Base-by-base conservation (phyloP, 30 jellyfish, hydroid and myxozoan species). In the Cassiopea andromeda region DNA sequence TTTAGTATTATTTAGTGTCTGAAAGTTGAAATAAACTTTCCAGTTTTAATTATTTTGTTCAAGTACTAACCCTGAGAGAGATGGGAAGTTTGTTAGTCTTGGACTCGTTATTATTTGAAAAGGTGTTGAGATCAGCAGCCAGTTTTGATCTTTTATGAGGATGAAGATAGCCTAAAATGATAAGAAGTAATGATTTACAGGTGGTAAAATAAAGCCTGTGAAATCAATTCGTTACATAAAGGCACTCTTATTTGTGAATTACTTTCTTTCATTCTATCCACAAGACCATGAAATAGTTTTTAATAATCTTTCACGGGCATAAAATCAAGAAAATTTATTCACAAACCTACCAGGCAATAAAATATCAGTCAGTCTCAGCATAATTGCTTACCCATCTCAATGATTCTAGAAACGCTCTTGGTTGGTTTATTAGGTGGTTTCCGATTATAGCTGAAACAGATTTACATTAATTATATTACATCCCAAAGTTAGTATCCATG, bases 351-450 rank as follows among this genome's bases (percentile, higher is more conserved):
- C 38, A 27, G 38, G 38, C 0, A 58, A 10, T 67, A 6, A 67
- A 67, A 5, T 3, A 67, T 67, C 76, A 10, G 27, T 70, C 50
- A 70, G 57, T 70, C 79, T 27, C 38, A 27, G 38, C 38, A 27
- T 10, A 58, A 44, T 7, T 27, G 15, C 93, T 85, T 76, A 87
- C 94, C 83, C 73, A 73, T 68, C 80, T 80, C 49, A 87, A 19
- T 0, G 17, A 54, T 3, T 38, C 16, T 10, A 87, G 66, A 72
- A 87, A 87, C 14, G 12, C 64, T 66, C 79, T 66, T 75, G 94
- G 81, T 6, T 64, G 77, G 59, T 77, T 87, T 27, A 87, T 76
- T 16, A 77, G 74, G 3, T 58, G 12, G 48, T 77, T 67, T 9
- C 94, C 94, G 45, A 87, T 38, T 14, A 15, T 8, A 66, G 82